Evolutionary conservation across 1,140 invertebrate species (phyloP).

Genomic region (Dendrolimus kikuchii): DNA sequence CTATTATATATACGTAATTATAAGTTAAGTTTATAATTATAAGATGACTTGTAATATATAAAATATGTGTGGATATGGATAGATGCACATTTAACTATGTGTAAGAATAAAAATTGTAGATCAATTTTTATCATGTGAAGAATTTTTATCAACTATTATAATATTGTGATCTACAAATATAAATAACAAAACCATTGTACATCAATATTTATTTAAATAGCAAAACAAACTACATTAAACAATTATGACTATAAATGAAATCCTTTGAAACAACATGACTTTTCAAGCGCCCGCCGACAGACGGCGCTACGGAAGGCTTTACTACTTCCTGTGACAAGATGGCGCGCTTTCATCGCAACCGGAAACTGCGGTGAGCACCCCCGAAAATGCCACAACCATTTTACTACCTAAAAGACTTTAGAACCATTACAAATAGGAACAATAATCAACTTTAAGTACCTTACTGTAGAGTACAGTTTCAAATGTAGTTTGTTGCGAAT

Average conservation of each 20-base stretch:
- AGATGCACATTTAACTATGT: too few species aligned
- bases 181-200: too few species aligned
- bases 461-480: background rate
- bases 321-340: slow-evolving; percentile 65
- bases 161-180: too few species aligned
- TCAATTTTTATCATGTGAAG: too few species aligned
- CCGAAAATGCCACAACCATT: slow-evolving; percentile 31
- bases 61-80: too few species aligned
- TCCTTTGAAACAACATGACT: slow-evolving; percentile 12
- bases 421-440: background rate
- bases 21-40: too few species aligned
- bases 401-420: background rate
- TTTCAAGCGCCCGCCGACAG: slow-evolving; percentile 26
- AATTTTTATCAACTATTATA: too few species aligned
- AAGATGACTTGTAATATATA: too few species aligned
- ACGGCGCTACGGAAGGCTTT: slow-evolving; percentile 55
- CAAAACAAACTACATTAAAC: slow-evolving; percentile 8
- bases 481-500: background rate
- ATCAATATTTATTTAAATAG: background rate
- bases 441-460: background rate
- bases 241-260: slow-evolving; percentile 20
- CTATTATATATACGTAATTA: too few species aligned
- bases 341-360: slow-evolving; percentile 42
- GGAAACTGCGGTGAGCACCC: slow-evolving; percentile 42
- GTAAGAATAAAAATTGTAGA: too few species aligned